Evolutionary conservation across 2,113 vertebrate species (phyloP).

Genomic region (Orcinus orca): DNA sequence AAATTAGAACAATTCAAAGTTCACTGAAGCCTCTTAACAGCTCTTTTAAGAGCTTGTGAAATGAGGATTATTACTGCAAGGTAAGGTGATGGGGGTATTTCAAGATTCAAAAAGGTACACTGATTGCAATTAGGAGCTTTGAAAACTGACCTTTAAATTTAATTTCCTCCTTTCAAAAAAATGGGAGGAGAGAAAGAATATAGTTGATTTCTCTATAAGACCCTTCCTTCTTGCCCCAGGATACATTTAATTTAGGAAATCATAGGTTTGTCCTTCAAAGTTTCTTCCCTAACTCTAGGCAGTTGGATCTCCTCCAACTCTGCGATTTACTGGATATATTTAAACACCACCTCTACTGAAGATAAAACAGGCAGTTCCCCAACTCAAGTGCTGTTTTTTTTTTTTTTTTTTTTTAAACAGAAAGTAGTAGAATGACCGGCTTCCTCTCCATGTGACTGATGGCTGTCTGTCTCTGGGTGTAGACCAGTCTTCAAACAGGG

Average conservation of each 20-base stretch:
- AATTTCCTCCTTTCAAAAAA: not conserved
- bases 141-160: slow-evolving; percentile 41
- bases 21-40: not conserved
- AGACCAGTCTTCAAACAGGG: not conserved
- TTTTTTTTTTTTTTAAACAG: not conserved
- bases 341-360: slow-evolving; percentile 41
- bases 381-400: not conserved
- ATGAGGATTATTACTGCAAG: not conserved
- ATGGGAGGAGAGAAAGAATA: not conserved
- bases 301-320: not conserved
- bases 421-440: not conserved
- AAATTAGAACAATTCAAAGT: slow-evolving; percentile 44
- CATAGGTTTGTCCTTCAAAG: not conserved
- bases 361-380: slow-evolving; percentile 8
- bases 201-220: not conserved
- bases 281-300: not conserved
- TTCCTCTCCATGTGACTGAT: not conserved
- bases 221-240: not conserved
- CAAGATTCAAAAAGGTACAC: slow-evolving; percentile 12
- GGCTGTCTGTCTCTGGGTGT: not conserved
- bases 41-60: slow-evolving; percentile 27
- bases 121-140: slow-evolving; percentile 5
- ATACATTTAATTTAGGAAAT: not conserved
- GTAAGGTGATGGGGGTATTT: not conserved
- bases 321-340: slow-evolving; percentile 4